Evolutionary conservation across 2,113 vertebrate species (phyloP).

Genomic region (Empidonax traillii): DNA sequence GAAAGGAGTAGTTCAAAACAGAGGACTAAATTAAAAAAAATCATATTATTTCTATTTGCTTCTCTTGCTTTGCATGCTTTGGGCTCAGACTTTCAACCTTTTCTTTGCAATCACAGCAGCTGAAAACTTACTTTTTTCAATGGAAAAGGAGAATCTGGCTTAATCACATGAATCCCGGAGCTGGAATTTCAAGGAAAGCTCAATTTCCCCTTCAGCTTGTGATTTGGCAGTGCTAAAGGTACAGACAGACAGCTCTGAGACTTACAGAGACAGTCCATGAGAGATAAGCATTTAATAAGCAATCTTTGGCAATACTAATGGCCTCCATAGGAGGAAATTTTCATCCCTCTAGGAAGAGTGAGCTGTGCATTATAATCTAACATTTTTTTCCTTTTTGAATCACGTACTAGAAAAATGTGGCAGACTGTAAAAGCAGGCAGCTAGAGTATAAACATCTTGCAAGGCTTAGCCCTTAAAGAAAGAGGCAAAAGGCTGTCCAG

Average conservation of each 20-base stretch:
- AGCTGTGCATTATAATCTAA: background rate
- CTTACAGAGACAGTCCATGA: background rate
- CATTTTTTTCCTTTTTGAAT: background rate
- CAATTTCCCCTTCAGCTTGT: background rate
- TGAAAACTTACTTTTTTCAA: background rate
- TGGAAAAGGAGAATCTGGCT: background rate
- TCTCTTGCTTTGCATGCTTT: background rate
- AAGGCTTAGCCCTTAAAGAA: background rate
- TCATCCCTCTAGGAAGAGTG: background rate
- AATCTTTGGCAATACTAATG: background rate
- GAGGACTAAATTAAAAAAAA: background rate
- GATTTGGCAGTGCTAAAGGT: background rate
- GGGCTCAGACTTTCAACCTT: background rate
- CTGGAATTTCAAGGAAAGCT: background rate
- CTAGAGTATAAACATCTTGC: background rate
- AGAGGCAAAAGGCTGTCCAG: background rate
- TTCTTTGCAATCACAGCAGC: background rate
- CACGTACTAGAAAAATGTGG: background rate
- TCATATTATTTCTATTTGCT: background rate
- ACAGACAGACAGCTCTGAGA: background rate
- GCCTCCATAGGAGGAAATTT: background rate
- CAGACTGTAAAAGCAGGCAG: background rate
- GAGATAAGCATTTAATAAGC: background rate
- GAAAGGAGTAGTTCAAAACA: conserved; percentile 6
- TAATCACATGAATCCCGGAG: background rate